Percentiles rank a stretch among this genome's conserved stretches.
Conservation (phyloP, 2,797 vertebrate genomes). For the Rhabdomys pumilio region DNA sequence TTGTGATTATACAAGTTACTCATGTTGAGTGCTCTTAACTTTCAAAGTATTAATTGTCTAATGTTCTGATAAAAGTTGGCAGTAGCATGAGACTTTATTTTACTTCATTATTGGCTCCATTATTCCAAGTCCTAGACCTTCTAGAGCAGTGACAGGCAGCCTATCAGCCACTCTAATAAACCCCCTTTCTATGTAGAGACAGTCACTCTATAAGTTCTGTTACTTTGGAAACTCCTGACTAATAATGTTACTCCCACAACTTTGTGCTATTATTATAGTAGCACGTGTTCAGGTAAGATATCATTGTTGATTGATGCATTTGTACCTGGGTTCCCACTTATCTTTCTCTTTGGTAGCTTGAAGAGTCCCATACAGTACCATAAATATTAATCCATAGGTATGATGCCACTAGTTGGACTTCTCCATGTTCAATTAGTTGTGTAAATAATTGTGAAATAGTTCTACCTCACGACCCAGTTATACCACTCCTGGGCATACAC, state of each 20-base stretch:
- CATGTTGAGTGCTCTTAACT: neutral
- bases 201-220: neutral
- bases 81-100: neutral
- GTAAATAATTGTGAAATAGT: neutral
- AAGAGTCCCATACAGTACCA: neutral
- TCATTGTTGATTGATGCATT: too few species aligned
- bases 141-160: neutral
- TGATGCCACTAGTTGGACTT: neutral
- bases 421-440: neutral
- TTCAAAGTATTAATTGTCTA: neutral
- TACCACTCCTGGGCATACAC: too few species aligned
- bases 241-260: neutral
- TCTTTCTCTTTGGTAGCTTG: neutral
- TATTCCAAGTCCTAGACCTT: neutral
- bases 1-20: neutral
- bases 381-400: neutral
- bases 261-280: neutral
- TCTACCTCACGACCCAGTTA: too few species aligned
- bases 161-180: neutral
- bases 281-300: neutral
- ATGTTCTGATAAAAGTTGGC: neutral
- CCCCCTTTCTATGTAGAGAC: neutral
- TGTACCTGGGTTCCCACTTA: neutral
- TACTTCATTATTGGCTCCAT: neutral
- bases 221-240: neutral